Evolutionary conservation across 2,888 invertebrate species (phyloP).

Genomic region (Thereva nobilitata): DNA sequence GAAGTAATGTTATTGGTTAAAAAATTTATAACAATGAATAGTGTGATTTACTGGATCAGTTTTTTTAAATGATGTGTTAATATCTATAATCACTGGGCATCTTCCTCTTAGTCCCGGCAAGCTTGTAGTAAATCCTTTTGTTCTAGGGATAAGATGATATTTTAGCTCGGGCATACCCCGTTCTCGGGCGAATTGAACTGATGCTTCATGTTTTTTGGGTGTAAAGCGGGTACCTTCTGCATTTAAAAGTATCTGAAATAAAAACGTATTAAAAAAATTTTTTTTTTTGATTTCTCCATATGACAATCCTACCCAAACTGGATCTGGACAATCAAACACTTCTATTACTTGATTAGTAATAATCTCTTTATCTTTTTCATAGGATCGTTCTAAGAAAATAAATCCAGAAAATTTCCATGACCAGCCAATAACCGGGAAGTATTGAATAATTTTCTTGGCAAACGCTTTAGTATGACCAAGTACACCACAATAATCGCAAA

Average conservation of each 20-base stretch:
- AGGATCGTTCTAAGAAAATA: constrained; percentile 90
- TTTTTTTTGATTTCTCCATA: background rate
- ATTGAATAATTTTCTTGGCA: constrained; percentile 88
- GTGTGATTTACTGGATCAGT: constrained; percentile 61
- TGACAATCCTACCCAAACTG: constrained; percentile 73
- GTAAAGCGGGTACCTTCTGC: constrained; percentile 95
- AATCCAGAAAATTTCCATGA: constrained; percentile 95
- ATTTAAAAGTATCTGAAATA: constrained; percentile 76
- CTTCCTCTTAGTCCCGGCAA: constrained; percentile 79
- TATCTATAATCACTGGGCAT: constrained; percentile 82
- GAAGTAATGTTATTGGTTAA: constrained; percentile 14
- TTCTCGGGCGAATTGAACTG: constrained; percentile 83
- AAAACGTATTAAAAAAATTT: background rate
- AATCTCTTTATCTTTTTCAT: constrained; percentile 85
- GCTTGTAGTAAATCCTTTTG: constrained; percentile 91
- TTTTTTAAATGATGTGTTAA: constrained; percentile 72
- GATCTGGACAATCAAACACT: constrained; percentile 86
- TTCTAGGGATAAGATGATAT: constrained; percentile 90
- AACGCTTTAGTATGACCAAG: constrained; percentile 95
- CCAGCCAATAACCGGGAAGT: constrained; percentile 93
- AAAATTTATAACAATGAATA: background rate
- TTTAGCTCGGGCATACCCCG: constrained; percentile 83
- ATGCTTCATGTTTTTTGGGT: constrained; percentile 80
- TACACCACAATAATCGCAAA: constrained; percentile 77
- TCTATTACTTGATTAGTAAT: constrained; percentile 79